Evolutionary conservation across 37 sponge, comb jelly and placozoan genomes (phyloP).

Genomic region (Bolinopsis microptera): DNA sequence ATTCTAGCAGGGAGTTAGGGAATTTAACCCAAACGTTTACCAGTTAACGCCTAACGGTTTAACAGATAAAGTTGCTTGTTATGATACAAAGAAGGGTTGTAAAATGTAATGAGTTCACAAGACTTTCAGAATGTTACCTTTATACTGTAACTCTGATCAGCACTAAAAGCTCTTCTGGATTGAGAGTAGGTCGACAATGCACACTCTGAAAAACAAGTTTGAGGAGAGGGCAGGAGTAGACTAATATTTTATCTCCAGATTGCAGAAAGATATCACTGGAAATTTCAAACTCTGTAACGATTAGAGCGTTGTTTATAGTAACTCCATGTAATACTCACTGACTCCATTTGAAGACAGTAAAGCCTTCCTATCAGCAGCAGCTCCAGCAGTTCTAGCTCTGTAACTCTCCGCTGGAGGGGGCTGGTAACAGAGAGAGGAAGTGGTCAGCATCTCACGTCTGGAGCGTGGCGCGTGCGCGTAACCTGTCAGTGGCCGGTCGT

Average conservation of each 20-base stretch:
- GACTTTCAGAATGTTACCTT: neutral
- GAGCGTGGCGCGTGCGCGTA: conserved; percentile 1
- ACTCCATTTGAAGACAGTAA: conserved; percentile 42
- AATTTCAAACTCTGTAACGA: no score
- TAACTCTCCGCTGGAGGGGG: conserved; percentile 47
- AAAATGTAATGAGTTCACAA: no score
- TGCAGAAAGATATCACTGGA: no score
- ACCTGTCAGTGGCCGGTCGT: conserved; percentile 36
- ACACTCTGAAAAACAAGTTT: neutral
- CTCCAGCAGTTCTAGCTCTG: neutral
- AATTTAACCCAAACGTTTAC: no score
- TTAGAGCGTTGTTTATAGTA: no score
- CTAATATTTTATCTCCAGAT: no score
- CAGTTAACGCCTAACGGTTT: no score
- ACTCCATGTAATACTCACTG: neutral
- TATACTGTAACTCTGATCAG: neutral
- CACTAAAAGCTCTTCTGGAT: neutral
- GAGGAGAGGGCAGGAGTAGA: no score
- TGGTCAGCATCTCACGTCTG: conserved; percentile 34
- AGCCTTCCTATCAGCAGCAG: neutral
- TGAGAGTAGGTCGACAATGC: conserved; percentile 30
- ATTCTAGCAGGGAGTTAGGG: no score
- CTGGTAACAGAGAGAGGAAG: conserved; percentile 45
- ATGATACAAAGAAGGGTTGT: no score
- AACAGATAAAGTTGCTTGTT: no score